Evolutionary conservation across 2,797 vertebrate species (phyloP).

Genomic region (Lagodon rhomboides): DNA sequence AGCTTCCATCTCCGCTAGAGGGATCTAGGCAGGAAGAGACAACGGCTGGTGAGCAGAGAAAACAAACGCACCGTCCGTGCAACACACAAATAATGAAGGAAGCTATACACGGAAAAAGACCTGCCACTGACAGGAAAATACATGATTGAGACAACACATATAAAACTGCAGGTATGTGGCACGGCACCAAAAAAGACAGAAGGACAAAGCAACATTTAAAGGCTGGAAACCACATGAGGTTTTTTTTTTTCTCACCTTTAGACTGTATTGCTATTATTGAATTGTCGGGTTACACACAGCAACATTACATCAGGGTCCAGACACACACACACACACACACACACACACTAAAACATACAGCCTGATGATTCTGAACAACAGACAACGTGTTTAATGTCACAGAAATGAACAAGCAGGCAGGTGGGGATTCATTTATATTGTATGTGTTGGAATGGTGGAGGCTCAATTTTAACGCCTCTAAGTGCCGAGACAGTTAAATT

Average conservation of each 20-base stretch:
- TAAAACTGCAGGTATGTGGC: not conserved
- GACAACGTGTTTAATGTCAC: not conserved
- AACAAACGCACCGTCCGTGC: slow-evolving; percentile 56
- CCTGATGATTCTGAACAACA: not conserved
- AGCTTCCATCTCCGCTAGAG: slow-evolving; percentile 99
- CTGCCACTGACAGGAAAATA: slow-evolving; percentile 35
- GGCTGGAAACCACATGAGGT: not conserved
- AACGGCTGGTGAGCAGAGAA: slow-evolving; percentile 90
- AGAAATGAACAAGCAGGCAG: not conserved
- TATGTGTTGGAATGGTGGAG: not conserved
- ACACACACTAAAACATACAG: not conserved
- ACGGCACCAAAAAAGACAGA: not conserved
- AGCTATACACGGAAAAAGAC: slow-evolving; percentile 38
- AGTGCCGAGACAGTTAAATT: not conserved
- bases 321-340: slow-evolving; percentile 6
- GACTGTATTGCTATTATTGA: not conserved
- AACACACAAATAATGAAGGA: slow-evolving; percentile 51
- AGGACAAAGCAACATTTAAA: not conserved
- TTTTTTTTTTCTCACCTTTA: not conserved
- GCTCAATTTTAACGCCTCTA: not conserved
- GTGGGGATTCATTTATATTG: not conserved
- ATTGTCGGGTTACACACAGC: not conserved
- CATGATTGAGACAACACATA: slow-evolving; percentile 20
- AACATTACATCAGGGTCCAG: not conserved
- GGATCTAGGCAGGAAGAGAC: slow-evolving; percentile 97